Evolutionary conservation across 2,888 invertebrate genomes (phyloP).

Genomic region (Scaptomyza reducta): DNA sequence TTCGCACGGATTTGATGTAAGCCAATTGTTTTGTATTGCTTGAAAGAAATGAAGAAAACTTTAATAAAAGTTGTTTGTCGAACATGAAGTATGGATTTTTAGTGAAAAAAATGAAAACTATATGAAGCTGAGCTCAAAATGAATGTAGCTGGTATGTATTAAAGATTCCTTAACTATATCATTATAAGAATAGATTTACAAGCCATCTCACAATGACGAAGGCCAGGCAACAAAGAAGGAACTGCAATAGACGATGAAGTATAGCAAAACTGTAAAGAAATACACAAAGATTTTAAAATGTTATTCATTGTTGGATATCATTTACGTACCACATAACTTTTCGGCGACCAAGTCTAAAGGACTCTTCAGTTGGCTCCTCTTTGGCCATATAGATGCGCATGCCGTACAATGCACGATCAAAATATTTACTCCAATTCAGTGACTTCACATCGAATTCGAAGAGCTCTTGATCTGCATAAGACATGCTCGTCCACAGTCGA

Average conservation of each 20-base stretch:
- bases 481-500: conserved; percentile 83
- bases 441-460: conserved; percentile 90
- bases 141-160: background rate
- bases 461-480: conserved; percentile 84
- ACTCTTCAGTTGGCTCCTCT: conserved; percentile 87
- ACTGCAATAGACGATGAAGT: conserved; percentile 64
- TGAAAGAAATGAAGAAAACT: conserved; percentile 15
- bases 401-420: conserved; percentile 87
- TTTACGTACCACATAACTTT: conserved; percentile 86
- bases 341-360: conserved; percentile 87
- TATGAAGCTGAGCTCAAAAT: background rate
- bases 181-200: conserved; percentile 6
- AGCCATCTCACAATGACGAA: conserved; percentile 7
- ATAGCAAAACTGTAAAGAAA: conserved; percentile 59
- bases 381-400: conserved; percentile 91
- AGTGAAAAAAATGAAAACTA: background rate
- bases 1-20: conserved; percentile 14
- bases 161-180: background rate
- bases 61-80: conserved; percentile 45
- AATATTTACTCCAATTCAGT: conserved; percentile 87
- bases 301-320: background rate
- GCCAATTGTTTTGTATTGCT: conserved; percentile 43
- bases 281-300: too few species aligned
- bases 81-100: conserved; percentile 3
- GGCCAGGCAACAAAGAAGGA: conserved; percentile 47